Evolutionary conservation across 2,888 invertebrate genomes (phyloP).

Genomic region (Philhelius pedissequus): DNA sequence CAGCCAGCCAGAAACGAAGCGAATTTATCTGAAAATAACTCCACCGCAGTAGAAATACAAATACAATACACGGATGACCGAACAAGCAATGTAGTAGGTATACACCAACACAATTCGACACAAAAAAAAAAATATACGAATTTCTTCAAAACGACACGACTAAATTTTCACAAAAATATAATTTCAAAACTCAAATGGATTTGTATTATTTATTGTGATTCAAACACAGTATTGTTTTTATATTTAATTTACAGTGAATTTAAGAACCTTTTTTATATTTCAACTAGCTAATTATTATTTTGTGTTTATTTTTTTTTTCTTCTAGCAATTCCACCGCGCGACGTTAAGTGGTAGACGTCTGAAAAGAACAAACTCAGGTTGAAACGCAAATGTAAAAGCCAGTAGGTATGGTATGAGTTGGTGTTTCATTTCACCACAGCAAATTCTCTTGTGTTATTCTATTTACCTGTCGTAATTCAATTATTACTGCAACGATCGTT

Average conservation of each 20-base stretch:
- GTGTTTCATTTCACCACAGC: neutral
- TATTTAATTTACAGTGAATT: neutral
- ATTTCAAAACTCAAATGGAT: neutral
- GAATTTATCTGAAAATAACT: conserved; percentile 62
- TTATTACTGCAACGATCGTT: neutral
- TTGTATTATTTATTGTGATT: neutral
- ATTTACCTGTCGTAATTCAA: conserved; percentile 47
- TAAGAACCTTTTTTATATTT: neutral
- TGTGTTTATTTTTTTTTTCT: neutral
- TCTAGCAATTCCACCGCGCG: conserved; percentile 40
- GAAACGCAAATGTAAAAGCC: conserved; percentile 4
- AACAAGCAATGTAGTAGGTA: neutral
- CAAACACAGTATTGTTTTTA: neutral
- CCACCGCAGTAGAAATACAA: conserved; percentile 33
- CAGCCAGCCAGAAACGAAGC: conserved; percentile 24
- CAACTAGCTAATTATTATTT: neutral
- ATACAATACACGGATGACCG: conserved; percentile 26
- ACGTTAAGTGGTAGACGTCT: conserved; percentile 38
- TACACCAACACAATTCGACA: conserved; percentile 12
- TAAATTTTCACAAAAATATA: conserved; percentile 1
- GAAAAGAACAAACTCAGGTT: conserved; percentile 54
- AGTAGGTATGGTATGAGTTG: neutral
- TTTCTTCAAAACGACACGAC: conserved; percentile 37
- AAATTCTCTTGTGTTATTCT: conserved; percentile 8
- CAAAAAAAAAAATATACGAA: conserved; percentile 1